Conservation (phyloP, 2,888 invertebrate species). For the Camponotus fellah region DNA sequence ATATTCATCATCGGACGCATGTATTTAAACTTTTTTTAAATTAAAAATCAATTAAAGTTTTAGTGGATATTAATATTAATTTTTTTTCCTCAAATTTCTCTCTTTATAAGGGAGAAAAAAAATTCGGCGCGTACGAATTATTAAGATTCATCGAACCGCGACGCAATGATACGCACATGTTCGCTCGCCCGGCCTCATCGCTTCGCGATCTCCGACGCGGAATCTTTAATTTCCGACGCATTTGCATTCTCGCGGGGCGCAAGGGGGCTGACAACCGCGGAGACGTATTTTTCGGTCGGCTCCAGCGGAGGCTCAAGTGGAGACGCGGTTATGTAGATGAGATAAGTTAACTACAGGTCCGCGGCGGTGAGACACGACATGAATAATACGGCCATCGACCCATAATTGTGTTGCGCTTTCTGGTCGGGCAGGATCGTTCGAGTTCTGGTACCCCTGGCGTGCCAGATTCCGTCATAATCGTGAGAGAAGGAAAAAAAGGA, state of each 20-base stretch:
- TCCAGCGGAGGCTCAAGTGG: conserved; percentile 62
- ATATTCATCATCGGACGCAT: not conserved
- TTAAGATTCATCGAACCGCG: conserved; percentile 1
- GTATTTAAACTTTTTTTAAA: not conserved
- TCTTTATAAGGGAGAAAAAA: not conserved
- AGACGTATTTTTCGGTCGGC: conserved; percentile 62
- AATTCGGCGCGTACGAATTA: not conserved
- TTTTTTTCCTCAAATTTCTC: too few relatives aligned
- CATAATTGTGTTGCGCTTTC: conserved; percentile 80
- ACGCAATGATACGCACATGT: not conserved
- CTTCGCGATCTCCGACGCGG: not conserved
- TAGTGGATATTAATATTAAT: not conserved
- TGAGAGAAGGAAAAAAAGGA: conserved; percentile 59
- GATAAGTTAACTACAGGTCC: conserved; percentile 80
- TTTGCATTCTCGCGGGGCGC: conserved; percentile 36
- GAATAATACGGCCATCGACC: conserved; percentile 80
- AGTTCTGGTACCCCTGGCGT: conserved; percentile 71
- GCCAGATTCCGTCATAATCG: conserved; percentile 73
- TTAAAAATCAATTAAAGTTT: not conserved
- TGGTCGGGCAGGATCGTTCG: conserved; percentile 77
- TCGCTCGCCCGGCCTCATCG: not conserved
- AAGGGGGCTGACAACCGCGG: conserved; percentile 39
- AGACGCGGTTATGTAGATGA: conserved; percentile 79
- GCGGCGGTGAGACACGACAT: conserved; percentile 76
- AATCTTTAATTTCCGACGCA: conserved; percentile 36